phyloP scores from a whole-genome alignment of 2,888 invertebrate species.

The Melanostoma mellinum region DNA sequence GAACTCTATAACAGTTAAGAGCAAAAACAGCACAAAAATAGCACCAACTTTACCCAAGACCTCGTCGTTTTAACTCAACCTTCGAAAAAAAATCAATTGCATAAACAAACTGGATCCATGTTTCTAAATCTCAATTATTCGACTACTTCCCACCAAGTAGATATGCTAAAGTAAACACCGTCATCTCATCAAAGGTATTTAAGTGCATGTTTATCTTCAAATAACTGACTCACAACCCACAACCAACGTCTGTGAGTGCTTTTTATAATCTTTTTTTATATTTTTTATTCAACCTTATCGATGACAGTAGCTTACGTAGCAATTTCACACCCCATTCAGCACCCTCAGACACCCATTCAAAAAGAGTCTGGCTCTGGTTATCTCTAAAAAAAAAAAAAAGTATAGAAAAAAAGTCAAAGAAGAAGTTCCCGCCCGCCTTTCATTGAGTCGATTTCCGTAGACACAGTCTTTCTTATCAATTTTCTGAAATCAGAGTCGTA shows the following conservation, averaged over 20 bases:
- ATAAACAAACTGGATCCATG: not conserved
- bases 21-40: too few species aligned
- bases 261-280: constrained; percentile 15
- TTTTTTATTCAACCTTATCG: constrained; percentile 63
- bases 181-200: constrained; percentile 33
- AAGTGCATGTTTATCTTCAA: constrained; percentile 55
- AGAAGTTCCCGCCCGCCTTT: constrained; percentile 42
- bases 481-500: constrained; percentile 70
- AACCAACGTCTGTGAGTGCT: constrained; percentile 19
- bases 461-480: constrained; percentile 70
- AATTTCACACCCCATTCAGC: constrained; percentile 67
- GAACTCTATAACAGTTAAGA: too few species aligned
- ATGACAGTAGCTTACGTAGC: constrained; percentile 70
- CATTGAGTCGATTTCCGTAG: constrained; percentile 71
- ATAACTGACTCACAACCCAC: constrained; percentile 62
- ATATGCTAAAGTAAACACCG: not conserved
- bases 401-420: constrained; percentile 18
- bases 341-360: constrained; percentile 20
- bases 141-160: not conserved
- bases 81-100: too few species aligned
- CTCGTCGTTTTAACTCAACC: too few species aligned
- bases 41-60: too few species aligned
- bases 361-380: constrained; percentile 25
- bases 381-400: constrained; percentile 2
- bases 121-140: not conserved